Evolutionary conservation across 2,113 vertebrate species (phyloP), one percentile per base, ranked within the genome.

Genomic region (Hypomesus transpacificus): DNA sequence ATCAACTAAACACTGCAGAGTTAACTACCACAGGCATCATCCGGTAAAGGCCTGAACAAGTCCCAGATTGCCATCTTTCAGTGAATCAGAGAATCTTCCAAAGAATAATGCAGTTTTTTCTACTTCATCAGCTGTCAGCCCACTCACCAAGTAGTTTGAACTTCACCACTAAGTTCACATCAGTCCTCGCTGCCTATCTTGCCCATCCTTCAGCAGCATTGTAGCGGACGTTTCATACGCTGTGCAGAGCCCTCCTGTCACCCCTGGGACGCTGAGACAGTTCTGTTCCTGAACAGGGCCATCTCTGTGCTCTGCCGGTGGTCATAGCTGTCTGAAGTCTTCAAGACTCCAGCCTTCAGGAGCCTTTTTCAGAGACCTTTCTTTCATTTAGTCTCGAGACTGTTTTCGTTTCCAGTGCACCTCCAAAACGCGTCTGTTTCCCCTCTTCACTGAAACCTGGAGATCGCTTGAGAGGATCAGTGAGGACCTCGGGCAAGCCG

Each of bases 71-170:
- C 46, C 67, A 73, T 75, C 22, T 11, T 58, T 39, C 9, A 68
- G 16, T 75, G 58, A 76, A 59, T 83, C 39, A 69, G 8, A 46
- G 39, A 46, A 46, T 13, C 39, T 46, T 46, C 9, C 39, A 46
- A 9, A 11, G 9, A 46, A 67, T 62, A 11, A 16, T 70, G 11
- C 59, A 22, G 60, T 68, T 68, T 73, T 31, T 64, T 73, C 14
- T 46, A 61, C 14, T 60, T 71, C 75, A 70, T 60, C 68, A 77
- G 60, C 71, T 65, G 75, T 77, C 70, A 77, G 68, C 71, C 31
- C 18, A 18, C 61, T 71, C 52, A 34, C 62, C 63, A 58, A 73
- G 68, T 50, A 68, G 58, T 34, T 73, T 51, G 68, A 72, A 77
- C 53, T 71, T 68, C 69, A 67, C 11, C 70, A 58, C 76, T 71